These are phyloP conservation scores for Brachionus rubens DNA, from an alignment of 1,140 invertebrate genomes.

Conservation along the genomic window DNA sequence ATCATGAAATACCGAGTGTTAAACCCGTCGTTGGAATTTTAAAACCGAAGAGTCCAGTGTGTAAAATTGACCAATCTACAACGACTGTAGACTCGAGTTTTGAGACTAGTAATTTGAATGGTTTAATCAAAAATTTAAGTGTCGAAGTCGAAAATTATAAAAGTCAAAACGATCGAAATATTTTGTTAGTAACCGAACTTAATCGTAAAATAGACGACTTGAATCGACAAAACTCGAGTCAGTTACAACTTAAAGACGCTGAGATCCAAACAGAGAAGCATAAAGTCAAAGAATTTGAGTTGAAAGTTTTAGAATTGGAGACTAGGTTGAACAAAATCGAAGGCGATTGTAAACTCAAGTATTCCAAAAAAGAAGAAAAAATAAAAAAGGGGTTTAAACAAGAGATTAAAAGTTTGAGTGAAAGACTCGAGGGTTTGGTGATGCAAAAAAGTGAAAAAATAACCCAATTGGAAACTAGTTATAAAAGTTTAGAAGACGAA, in stretches of 20 bases:
- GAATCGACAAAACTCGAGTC: neutral
- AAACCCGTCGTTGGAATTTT: neutral
- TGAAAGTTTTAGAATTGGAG: neutral
- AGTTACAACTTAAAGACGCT: neutral
- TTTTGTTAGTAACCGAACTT: neutral
- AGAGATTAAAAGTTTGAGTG: constrained; percentile 4
- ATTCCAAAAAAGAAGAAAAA: neutral
- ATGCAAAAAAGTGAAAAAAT: constrained; percentile 29
- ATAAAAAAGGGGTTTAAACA: neutral
- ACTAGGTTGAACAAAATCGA: constrained; percentile 3
- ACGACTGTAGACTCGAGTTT: neutral
- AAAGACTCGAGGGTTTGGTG: neutral
- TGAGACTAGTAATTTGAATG: constrained; percentile 9
- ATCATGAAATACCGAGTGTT: neutral
- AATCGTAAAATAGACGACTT: neutral
- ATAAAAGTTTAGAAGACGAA: constrained; percentile 38
- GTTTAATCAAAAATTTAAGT: constrained; percentile 15
- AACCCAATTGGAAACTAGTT: neutral
- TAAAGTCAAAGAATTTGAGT: neutral
- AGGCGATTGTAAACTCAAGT: neutral
- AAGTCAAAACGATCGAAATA: neutral
- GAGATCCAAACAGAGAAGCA: neutral
- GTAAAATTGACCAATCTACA: constrained; percentile 8
- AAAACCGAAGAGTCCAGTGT: neutral
- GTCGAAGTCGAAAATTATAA: neutral